Conservation (phyloP, 2,888 invertebrate species). For the Malthinus seriepunctatus region DNA sequence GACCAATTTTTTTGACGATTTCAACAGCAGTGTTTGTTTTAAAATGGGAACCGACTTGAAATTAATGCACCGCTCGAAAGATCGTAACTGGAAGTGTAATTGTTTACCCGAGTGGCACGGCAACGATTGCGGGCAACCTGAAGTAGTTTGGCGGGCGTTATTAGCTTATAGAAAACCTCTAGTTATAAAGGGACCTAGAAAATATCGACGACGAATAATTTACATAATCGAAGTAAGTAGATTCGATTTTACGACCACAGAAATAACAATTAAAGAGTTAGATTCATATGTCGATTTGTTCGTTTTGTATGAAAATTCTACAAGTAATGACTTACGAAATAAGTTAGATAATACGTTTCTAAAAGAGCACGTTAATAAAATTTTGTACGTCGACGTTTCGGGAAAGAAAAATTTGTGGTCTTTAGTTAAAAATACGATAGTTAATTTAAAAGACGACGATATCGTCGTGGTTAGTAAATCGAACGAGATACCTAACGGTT, state of each 20-base stretch:
- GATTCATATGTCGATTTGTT: constrained; percentile 66
- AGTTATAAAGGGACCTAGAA: constrained; percentile 53
- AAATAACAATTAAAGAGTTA: constrained; percentile 65
- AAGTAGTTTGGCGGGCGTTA: constrained; percentile 68
- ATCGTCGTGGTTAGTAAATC: constrained; percentile 62
- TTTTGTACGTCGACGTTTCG: constrained; percentile 55
- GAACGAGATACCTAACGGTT: constrained; percentile 64
- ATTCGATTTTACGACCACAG: constrained; percentile 60
- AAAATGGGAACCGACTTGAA: constrained; percentile 52
- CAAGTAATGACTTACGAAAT: constrained; percentile 52
- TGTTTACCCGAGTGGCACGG: constrained; percentile 69
- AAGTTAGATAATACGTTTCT: constrained; percentile 57
- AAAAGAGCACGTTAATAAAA: constrained; percentile 57
- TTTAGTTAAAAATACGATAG: constrained; percentile 50
- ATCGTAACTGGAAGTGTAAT: constrained; percentile 56
- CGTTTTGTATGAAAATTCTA: constrained; percentile 60
- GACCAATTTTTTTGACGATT: constrained; percentile 46
- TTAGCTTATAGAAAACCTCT: constrained; percentile 60
- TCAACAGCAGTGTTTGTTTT: constrained; percentile 53
- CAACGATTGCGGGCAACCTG: constrained; percentile 67
- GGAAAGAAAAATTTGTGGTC: constrained; percentile 53
- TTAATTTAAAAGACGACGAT: constrained; percentile 59
- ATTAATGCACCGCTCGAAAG: constrained; percentile 47
- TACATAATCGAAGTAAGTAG: constrained; percentile 61
- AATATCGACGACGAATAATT: constrained; percentile 58